Evolutionary conservation across 2,113 vertebrate genomes (phyloP), one percentile per base, ranked within the genome.

Genomic region (Abramis brama): DNA sequence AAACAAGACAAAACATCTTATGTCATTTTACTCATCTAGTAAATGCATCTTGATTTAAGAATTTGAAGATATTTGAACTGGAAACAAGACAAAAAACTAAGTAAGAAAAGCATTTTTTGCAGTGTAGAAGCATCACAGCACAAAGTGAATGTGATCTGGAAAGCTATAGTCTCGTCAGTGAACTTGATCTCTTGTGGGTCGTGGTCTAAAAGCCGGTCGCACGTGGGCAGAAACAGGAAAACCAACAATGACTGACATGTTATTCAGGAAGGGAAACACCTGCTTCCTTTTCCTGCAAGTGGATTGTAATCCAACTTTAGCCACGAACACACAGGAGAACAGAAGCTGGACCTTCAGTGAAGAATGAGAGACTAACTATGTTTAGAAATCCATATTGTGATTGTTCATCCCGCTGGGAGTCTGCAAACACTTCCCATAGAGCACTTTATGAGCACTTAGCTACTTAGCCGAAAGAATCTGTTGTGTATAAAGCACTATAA

Each of bases 261-360:
- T 33, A 21, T 7, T 9, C 84, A 90, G 90, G 91, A 93, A 93
- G 88, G 81, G 79, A 47, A 81, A 82, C 78, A 76, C 87, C 88
- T 15, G 83, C 73, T 90, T 91, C 91, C 92, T 64, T 75, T 93
- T 93, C 92, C 93, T 92, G 91, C 90, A 89, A 85, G 82, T 84
- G 83, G 82, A 87, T 47, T 3, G 19, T 9, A 85, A n/a, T 73
- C 90, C 43, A 25, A 25, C 45, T 55, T 82, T 45, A 85, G 73
- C 6, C 59, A 5, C 45, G 5, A 75, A 77, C 52, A 45, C 33
- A 4, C 74, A 36, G 33, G 68, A 47, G 50, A 80, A 50, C 52
- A 45, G 2, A 59, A 55, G 57, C 55, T 52, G 23, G 47, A 55
- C 33, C 52, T 27, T 50, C 55, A 21, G 52, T 19, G 17, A 55